Conservation (phyloP, 2,113 vertebrate genomes). For the Muntiacus muntjak region DNA sequence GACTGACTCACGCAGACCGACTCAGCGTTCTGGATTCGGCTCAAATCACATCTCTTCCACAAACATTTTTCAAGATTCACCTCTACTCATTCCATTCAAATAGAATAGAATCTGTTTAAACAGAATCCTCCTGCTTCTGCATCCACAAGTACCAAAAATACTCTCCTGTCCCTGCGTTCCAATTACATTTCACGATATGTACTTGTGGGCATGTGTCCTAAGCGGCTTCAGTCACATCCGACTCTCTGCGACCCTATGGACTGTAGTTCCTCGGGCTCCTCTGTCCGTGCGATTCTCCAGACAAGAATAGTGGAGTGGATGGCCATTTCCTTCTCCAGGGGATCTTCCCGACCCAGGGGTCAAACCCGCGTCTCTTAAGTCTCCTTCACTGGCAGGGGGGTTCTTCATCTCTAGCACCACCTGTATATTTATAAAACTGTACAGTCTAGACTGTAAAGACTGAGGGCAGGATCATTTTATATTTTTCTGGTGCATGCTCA, state of each 20-base stretch:
- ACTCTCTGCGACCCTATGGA: background rate
- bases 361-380: background rate
- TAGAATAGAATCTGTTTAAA: background rate
- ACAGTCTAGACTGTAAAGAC: background rate
- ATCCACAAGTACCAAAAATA: background rate
- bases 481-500: background rate
- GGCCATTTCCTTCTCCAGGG: background rate
- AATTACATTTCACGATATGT: background rate
- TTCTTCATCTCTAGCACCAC: background rate
- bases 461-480: background rate
- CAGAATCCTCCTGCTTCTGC: background rate
- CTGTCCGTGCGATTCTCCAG: background rate
- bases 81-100: background rate
- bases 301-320: background rate
- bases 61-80: background rate
- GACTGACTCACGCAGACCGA: background rate
- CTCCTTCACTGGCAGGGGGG: background rate
- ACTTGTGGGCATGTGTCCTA: background rate
- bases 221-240: background rate
- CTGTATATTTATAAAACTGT: background rate
- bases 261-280: background rate
- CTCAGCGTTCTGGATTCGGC: background rate
- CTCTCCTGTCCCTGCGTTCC: background rate
- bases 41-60: background rate
- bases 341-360: background rate